Conservation (phyloP, 2,888 invertebrate genomes). For the Lordiphosa fenestrarum region DNA sequence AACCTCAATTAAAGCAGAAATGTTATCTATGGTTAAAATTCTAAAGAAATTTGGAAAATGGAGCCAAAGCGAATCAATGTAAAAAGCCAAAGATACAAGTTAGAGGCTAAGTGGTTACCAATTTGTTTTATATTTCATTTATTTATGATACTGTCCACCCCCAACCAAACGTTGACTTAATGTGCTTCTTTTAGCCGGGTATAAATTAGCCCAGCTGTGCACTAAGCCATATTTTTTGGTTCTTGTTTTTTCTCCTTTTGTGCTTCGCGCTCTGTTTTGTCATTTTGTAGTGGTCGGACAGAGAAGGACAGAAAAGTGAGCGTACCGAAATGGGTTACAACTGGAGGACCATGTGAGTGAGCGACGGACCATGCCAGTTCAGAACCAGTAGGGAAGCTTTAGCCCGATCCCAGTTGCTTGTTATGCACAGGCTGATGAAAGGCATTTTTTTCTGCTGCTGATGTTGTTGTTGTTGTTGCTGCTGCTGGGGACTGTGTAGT, state of each 20-base stretch:
- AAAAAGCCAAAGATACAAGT: too few relatives aligned
- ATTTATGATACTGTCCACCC: too few relatives aligned
- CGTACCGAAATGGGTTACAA: slow-evolving; percentile 46
- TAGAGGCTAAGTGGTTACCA: too few relatives aligned
- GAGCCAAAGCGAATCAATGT: too few relatives aligned
- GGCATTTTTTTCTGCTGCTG: slow-evolving; percentile 27
- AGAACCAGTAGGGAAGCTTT: slow-evolving; percentile 28
- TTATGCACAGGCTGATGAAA: slow-evolving; percentile 68
- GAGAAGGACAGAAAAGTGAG: slow-evolving; percentile 39
- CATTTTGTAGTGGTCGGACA: slow-evolving; percentile 60
- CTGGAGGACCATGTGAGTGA: slow-evolving; percentile 20
- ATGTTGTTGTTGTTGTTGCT: slow-evolving; percentile 15
- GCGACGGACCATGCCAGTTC: slow-evolving; percentile 17
- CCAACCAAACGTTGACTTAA: too few relatives aligned
- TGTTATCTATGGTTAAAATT: too few relatives aligned
- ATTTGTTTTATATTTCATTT: too few relatives aligned
- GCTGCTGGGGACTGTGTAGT: slow-evolving; percentile 24
- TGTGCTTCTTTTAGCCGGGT: neutral
- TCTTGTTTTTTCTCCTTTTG: slow-evolving; percentile 14
- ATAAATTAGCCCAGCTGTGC: neutral
- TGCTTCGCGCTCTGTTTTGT: slow-evolving; percentile 55
- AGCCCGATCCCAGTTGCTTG: slow-evolving; percentile 47
- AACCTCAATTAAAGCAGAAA: too few relatives aligned
- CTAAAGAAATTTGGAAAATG: too few relatives aligned
- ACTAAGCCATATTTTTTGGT: slow-evolving; percentile 2